Evolutionary conservation across 2,113 vertebrate species (phyloP).

Genomic region (Vanacampus margaritifer): DNA sequence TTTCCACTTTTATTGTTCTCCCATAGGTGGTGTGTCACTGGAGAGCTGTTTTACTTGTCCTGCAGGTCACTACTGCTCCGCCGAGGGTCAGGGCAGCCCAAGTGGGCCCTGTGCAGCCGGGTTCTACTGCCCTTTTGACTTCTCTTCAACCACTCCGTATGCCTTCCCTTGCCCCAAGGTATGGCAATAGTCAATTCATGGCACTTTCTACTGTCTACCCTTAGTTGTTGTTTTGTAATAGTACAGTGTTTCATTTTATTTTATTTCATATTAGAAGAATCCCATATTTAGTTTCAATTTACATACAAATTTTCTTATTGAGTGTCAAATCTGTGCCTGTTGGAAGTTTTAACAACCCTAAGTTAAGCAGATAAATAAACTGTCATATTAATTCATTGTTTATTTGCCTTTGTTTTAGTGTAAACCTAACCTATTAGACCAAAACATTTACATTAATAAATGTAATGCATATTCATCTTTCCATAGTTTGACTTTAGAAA

Average conservation of each 20-base stretch:
- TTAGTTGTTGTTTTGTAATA: neutral
- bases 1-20: neutral
- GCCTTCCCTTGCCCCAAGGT: constrained; percentile 85
- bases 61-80: constrained; percentile 80
- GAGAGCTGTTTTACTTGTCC: constrained; percentile 80
- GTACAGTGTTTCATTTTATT: neutral
- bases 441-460: no score
- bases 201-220: neutral
- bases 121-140: constrained; percentile 79
- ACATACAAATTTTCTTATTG: neutral
- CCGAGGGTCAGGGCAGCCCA: constrained; percentile 68
- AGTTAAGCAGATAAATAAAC: no score
- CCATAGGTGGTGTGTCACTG: constrained; percentile 75
- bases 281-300: neutral
- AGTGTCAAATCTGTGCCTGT: no score
- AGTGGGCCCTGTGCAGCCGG: constrained; percentile 75
- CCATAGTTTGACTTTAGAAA: no score
- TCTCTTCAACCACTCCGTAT: constrained; percentile 72
- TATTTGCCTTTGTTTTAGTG: no score
- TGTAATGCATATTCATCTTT: no score
- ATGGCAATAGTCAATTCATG: constrained; percentile 10
- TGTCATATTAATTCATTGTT: no score
- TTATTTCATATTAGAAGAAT: neutral
- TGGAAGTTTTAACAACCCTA: no score
- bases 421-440: no score